These are phyloP conservation scores for Dendrocincla fuliginosa DNA, from an alignment of 2,797 vertebrate species.

Conservation along the genomic window DNA sequence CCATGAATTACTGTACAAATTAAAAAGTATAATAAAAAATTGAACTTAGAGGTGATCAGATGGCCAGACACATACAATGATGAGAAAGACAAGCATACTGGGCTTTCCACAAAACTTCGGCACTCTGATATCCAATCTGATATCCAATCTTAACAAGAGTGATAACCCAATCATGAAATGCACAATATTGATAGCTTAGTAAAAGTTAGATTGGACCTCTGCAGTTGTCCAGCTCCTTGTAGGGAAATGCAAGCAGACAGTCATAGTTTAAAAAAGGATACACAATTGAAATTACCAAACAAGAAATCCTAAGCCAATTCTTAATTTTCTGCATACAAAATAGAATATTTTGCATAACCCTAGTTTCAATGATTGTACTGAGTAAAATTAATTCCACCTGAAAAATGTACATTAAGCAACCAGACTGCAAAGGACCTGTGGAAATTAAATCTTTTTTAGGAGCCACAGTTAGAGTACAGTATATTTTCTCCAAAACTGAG, in stretches of 20 bases:
- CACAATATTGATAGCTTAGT: neutral
- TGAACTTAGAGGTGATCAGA: neutral
- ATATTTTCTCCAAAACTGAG: neutral
- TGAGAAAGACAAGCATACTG: neutral
- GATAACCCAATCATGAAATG: neutral
- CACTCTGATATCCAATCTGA: neutral
- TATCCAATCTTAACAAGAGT: neutral
- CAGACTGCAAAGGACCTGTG: neutral
- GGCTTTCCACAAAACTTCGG: neutral
- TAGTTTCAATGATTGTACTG: neutral
- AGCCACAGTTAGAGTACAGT: neutral
- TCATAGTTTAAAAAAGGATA: neutral
- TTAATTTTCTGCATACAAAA: neutral
- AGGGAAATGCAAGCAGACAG: neutral
- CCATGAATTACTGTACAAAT: neutral
- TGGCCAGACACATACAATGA: neutral
- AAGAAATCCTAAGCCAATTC: neutral
- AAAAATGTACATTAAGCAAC: neutral
- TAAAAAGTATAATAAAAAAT: neutral
- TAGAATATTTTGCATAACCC: neutral
- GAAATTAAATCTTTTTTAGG: neutral
- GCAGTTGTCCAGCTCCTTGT: neutral
- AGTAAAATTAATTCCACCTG: neutral
- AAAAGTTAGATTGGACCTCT: neutral
- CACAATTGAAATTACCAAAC: neutral